Conservation (phyloP, 2,888 invertebrate genomes). For the Ephialtes manifestator region DNA sequence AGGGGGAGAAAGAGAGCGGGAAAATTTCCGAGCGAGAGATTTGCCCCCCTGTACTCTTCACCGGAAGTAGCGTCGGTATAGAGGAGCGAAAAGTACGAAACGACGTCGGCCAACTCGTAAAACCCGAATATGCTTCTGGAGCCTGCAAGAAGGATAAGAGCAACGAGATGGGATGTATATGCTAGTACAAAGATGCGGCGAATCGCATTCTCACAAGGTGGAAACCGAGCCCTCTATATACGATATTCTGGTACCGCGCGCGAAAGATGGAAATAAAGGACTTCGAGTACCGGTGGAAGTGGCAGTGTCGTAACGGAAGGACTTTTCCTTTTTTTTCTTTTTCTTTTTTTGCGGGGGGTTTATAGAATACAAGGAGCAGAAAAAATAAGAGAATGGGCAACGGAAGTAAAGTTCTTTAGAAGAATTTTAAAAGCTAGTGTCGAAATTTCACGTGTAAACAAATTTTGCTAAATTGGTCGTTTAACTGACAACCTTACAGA, state of each 20-base stretch:
- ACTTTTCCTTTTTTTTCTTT: background rate
- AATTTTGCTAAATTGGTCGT: too few relatives aligned
- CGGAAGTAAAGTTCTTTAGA: background rate
- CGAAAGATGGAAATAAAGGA: constrained; percentile 15
- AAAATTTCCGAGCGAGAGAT: constrained; percentile 29
- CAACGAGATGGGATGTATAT: too few relatives aligned
- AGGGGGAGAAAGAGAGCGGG: constrained; percentile 8
- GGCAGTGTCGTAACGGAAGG: constrained; percentile 1
- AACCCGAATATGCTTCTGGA: constrained; percentile 11
- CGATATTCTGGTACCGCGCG: background rate
- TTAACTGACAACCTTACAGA: too few relatives aligned
- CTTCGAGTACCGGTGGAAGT: background rate
- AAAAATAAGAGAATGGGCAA: background rate
- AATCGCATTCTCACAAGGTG: too few relatives aligned
- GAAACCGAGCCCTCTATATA: too few relatives aligned
- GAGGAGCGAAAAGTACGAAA: constrained; percentile 5
- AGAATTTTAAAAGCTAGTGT: background rate
- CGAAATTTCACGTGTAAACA: too few relatives aligned
- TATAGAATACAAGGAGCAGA: background rate
- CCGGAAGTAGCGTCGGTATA: background rate
- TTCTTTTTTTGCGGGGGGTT: too few relatives aligned
- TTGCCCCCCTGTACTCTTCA: background rate
- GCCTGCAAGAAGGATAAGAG: constrained; percentile 12
- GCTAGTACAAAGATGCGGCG: background rate
- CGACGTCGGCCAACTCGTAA: constrained; percentile 46